These are phyloP conservation scores for Podiceps cristatus DNA, from an alignment of 2,113 vertebrate genomes.

Conservation along the genomic window DNA sequence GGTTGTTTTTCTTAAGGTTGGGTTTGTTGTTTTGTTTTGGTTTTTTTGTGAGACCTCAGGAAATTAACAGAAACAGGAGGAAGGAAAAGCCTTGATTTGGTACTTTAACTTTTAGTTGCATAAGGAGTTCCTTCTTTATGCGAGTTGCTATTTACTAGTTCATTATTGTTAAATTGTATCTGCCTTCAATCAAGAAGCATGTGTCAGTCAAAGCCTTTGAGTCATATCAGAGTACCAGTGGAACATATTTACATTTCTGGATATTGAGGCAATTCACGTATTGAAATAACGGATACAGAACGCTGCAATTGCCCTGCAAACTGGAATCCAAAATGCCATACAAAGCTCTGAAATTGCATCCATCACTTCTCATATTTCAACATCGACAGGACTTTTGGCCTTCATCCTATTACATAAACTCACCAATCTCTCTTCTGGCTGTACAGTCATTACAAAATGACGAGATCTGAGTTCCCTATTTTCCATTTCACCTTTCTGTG, in stretches of 20 bases:
- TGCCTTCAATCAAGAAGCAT: neutral
- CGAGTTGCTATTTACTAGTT: neutral
- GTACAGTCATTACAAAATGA: neutral
- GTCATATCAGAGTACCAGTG: neutral
- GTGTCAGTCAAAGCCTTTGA: neutral
- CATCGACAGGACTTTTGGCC: neutral
- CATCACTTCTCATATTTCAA: neutral
- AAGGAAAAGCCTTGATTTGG: neutral
- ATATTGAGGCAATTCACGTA: neutral
- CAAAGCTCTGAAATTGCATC: constrained; percentile 11
- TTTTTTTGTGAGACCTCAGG: neutral
- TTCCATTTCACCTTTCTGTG: constrained; percentile 11
- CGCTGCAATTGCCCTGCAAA: neutral
- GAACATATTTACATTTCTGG: neutral
- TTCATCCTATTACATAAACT: neutral
- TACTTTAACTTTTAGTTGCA: neutral
- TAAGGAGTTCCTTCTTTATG: neutral
- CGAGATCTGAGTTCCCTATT: neutral
- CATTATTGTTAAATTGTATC: neutral
- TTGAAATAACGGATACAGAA: neutral
- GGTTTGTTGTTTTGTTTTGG: neutral
- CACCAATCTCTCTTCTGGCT: neutral
- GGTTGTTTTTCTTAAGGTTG: too few species aligned
- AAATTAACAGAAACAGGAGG: neutral
- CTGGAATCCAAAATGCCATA: neutral